A percentile compares a stretch with the other conserved stretches of the same genome.
Conservation (phyloP, 1,140 invertebrate genomes). For the Tetragnatha versicolor region DNA sequence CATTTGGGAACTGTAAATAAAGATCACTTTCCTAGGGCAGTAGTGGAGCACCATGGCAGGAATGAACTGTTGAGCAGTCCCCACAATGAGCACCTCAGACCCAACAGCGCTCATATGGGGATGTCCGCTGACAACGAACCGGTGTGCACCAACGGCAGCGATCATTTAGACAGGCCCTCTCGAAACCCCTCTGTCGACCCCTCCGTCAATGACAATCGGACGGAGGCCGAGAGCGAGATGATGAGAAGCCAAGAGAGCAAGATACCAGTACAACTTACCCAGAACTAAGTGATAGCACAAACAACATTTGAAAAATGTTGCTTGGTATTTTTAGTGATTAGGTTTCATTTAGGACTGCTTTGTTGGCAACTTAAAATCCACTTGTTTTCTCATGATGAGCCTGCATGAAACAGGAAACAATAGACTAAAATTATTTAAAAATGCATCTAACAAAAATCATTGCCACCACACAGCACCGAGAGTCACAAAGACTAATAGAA, state of each 20-base stretch:
- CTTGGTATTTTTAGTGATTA: neutral
- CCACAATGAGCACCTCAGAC: conserved; percentile 37
- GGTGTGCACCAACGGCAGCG: conserved; percentile 35
- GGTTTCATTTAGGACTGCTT: neutral
- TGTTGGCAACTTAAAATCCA: neutral
- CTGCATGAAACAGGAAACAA: neutral
- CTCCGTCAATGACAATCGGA: conserved; percentile 21
- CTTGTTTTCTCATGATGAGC: neutral
- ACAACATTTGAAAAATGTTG: neutral
- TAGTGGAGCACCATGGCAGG: conserved; percentile 35
- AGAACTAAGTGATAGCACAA: conserved; percentile 20
- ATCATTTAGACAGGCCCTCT: conserved; percentile 46
- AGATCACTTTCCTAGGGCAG: conserved; percentile 37
- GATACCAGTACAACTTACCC: conserved; percentile 37
- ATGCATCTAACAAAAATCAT: conserved; percentile 32
- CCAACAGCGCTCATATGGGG: conserved; percentile 15
- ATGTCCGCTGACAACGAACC: conserved; percentile 25
- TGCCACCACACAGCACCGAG: conserved; percentile 51
- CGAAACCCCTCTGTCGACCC: conserved; percentile 41
- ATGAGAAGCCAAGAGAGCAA: conserved; percentile 44
- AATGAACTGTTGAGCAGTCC: conserved; percentile 44
- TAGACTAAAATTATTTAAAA: neutral
- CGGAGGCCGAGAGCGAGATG: conserved; percentile 32
- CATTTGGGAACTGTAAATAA: conserved; percentile 43
- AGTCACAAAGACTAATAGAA: conserved; percentile 47